These are phyloP conservation scores for Luffia ferchaultella DNA, from an alignment of 2,888 invertebrate genomes.

Conservation along the genomic window DNA sequence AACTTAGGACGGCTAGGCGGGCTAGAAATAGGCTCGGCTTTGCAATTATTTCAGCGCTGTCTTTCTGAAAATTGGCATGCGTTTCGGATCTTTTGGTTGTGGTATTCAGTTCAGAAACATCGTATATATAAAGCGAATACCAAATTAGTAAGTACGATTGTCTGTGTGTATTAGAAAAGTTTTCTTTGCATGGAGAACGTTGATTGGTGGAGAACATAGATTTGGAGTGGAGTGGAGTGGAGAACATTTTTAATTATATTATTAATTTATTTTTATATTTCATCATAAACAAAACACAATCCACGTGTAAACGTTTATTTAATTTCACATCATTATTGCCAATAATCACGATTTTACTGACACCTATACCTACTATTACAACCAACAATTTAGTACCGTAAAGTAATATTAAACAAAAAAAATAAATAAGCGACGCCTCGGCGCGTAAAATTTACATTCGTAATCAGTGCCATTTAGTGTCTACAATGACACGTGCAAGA, in stretches of 20 bases:
- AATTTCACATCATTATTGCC: too few relatives aligned
- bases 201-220: slow-evolving; percentile 8
- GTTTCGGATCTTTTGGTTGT: slow-evolving; percentile 56
- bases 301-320: too few relatives aligned
- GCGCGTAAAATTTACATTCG: slow-evolving; percentile 63
- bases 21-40: slow-evolving; percentile 61
- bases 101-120: slow-evolving; percentile 65
- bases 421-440: slow-evolving; percentile 29
- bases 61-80: slow-evolving; percentile 66
- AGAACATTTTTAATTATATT: not conserved
- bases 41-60: slow-evolving; percentile 65
- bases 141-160: not conserved
- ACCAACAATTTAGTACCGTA: slow-evolving; percentile 52
- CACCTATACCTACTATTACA: too few relatives aligned
- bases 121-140: slow-evolving; percentile 62
- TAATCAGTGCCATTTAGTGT: slow-evolving; percentile 61
- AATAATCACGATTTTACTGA: too few relatives aligned
- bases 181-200: slow-evolving; percentile 10
- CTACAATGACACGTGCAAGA: slow-evolving; percentile 56
- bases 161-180: not conserved
- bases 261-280: not conserved
- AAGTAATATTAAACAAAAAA: not conserved
- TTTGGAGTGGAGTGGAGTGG: too few relatives aligned
- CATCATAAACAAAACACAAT: not conserved
- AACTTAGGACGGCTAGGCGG: slow-evolving; percentile 45